Base-by-base conservation (phyloP, 2,797 vertebrate species). In the Coreius guichenoti region DNA sequence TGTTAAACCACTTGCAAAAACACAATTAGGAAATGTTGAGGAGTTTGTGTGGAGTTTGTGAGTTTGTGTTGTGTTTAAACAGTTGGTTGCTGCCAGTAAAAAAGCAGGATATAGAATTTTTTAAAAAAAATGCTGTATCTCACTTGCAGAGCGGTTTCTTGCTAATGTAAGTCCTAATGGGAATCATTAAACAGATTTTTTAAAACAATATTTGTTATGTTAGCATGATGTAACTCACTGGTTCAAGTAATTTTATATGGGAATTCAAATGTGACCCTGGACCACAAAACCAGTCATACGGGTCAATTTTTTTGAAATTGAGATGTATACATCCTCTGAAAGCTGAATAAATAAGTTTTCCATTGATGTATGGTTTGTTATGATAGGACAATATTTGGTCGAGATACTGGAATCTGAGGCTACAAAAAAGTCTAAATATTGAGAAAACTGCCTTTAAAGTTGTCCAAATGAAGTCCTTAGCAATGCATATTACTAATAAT, bases 1-100 rank as follows among this genome's bases (percentile, higher is more conserved):
- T 76, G 29, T 70, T 76, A 81, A 75, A 72, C 43, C 45, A 45
- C 81, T 86, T 86, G 81, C 65, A 39, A 58, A 75, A 84, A 54
- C 58, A 80, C 76, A 89, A 85, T 80, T 82, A 63, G 67, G 17
- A 78, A 43, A 58, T 31, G 63, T 19, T 51, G 31, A 63, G 13
- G 14, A 61, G 58, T 26, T 61, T 61, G n/a, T 19, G 14, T 51
- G 2, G 49, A 54, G 6, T 54, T 51, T 51, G 47, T 54, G 43
- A 45, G 2, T 45, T 9, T 45, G 43, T 63, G 73, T 77, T 68
- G 13, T 49, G 47, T 47, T 49, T 79, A 61, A 70, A 54, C 56
- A 70, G 23, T 80, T 47, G 36, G n/a, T 17, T 39, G 23, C 1
- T 65, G 26, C 29, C 56, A 31, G 70, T 26, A 74, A 63, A 63